A percentile compares a stretch with the other conserved stretches of the same genome.
These are phyloP conservation scores for Dendrolimus kikuchii DNA, from an alignment of 1,140 invertebrate genomes.

Conservation along the genomic window DNA sequence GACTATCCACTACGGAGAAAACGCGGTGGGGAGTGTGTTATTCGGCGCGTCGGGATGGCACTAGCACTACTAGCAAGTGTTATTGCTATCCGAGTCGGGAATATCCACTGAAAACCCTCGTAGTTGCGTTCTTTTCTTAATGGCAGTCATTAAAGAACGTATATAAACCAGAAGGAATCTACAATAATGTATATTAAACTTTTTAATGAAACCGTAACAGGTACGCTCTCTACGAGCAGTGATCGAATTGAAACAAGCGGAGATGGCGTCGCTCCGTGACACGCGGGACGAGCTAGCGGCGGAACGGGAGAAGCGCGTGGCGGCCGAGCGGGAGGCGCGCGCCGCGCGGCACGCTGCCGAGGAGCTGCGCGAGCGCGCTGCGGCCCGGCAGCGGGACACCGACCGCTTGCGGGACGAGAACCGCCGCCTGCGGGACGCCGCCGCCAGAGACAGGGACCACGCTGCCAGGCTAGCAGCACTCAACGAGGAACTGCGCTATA, in stretches of 20 bases:
- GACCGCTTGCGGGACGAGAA: constrained; percentile 72
- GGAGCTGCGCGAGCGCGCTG: constrained; percentile 72
- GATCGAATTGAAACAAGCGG: constrained; percentile 81
- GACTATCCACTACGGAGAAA: too few species aligned
- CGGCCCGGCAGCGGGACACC: constrained; percentile 64
- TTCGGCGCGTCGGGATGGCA: too few species aligned
- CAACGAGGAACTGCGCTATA: constrained; percentile 91
- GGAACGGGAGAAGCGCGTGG: constrained; percentile 72
- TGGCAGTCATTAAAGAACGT: too few species aligned
- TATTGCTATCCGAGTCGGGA: too few species aligned
- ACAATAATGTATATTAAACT: neutral
- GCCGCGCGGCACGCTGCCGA: constrained; percentile 66
- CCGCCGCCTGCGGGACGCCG: constrained; percentile 79
- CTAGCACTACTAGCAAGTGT: too few species aligned
- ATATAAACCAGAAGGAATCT: too few species aligned
- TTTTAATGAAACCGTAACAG: constrained; percentile 36
- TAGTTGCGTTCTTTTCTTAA: too few species aligned
- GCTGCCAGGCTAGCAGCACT: constrained; percentile 83
- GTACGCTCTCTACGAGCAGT: constrained; percentile 84
- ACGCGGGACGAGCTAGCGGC: constrained; percentile 75
- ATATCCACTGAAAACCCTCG: too few species aligned
- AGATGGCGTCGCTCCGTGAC: constrained; percentile 79
- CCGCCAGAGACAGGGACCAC: constrained; percentile 81
- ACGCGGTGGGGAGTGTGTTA: too few species aligned
- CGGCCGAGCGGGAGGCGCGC: constrained; percentile 72